Evolutionary conservation across 64 coral and sea anemone species (phyloP), one percentile per base, ranked within the genome.

Genomic region (Stylophora pistillata): DNA sequence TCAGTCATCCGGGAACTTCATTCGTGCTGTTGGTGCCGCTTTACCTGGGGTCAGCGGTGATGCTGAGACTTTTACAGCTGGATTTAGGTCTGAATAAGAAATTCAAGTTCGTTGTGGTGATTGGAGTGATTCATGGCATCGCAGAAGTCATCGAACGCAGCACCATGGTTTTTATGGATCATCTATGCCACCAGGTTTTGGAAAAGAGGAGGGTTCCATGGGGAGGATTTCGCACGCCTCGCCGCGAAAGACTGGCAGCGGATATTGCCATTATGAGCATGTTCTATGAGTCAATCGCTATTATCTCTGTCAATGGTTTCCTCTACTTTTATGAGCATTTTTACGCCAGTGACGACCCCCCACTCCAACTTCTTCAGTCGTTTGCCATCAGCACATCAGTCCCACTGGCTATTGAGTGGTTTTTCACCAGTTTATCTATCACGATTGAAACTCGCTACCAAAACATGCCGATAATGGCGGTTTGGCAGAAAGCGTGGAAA

Each of bases 201-300:
- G 71, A 73, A 73, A 73, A n/a, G 32, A 73, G 71, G 17, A 73
- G 32, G 32, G 31, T 73, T 73, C 71, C 71, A 14, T 73, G 71
- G 71, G 71, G 71, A 73, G 71, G 71, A 10, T 73, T 73, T 31
- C 71, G 71, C 12, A 68, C 64, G 23, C 64, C 64, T 68, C 64
- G 64, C 64, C 64, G 64, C 23, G 64, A 68, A 25, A 68, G 71
- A 34, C 71, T 73, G 12, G 27, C 29, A 20, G 71, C 71, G 14
- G 71, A 73, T 16, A 73, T 73, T 73, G 16, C 20, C 71, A 73
- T 73, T 30, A 33, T 73, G 71, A 73, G 71, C 30, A 73, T 73
- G 71, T 14, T 73, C 14, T 73, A 34, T 68, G 64, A 68, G 25
- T 68, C 64, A 26, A 68, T 21, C 10, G 64, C 64, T 68, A 68